These are phyloP conservation scores for Operophtera brumata DNA, from an alignment of 2,888 invertebrate species.

Conservation along the genomic window DNA sequence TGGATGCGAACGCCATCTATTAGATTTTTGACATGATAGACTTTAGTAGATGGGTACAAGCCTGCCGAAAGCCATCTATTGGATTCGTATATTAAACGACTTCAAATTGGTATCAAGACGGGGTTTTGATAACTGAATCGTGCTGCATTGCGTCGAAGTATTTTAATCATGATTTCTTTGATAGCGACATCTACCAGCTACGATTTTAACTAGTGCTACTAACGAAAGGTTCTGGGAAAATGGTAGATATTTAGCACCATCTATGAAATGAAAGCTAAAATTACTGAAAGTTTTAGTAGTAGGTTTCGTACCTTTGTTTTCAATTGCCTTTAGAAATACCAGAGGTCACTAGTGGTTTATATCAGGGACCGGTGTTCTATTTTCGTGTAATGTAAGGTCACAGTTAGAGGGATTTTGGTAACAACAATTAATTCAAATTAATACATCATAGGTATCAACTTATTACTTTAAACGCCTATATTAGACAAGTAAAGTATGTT, in stretches of 20 bases:
- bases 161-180: not conserved
- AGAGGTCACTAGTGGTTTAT: not conserved
- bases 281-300: too few relatives aligned
- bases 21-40: not conserved
- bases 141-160: not conserved
- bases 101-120: too few relatives aligned
- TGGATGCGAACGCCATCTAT: not conserved
- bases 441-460: too few relatives aligned
- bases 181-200: constrained; percentile 17
- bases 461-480: too few relatives aligned
- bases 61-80: constrained; percentile 10
- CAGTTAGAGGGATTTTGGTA: not conserved
- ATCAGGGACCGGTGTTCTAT: not conserved
- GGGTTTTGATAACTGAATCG: not conserved
- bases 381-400: constrained; percentile 21
- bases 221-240: too few relatives aligned
- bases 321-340: not conserved
- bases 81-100: not conserved
- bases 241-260: too few relatives aligned
- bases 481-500: too few relatives aligned
- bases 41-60: too few relatives aligned
- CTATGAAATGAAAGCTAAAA: too few relatives aligned
- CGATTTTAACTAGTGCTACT: not conserved
- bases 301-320: not conserved
- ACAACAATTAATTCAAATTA: too few relatives aligned